phyloP scores from a whole-genome alignment of 2,113 vertebrate genomes.

The Larimichthys polyactis region DNA sequence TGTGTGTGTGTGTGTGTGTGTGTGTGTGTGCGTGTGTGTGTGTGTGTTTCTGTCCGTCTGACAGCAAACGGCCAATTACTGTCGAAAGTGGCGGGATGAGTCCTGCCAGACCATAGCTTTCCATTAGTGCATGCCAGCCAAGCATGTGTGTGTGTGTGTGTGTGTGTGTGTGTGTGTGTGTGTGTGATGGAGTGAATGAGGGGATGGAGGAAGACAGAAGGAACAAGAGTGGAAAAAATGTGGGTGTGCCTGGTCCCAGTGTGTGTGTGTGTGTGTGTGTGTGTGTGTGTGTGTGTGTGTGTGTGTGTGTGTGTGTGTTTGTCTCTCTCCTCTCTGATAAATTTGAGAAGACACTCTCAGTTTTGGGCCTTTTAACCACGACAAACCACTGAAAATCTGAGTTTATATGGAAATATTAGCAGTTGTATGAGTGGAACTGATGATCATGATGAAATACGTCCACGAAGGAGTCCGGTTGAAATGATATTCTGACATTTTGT shows the following conservation, averaged over 20 bases:
- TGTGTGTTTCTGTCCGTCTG: slow-evolving; percentile 67
- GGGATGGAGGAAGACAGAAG: slow-evolving; percentile 62
- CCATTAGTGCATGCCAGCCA: slow-evolving; percentile 74
- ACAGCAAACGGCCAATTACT: slow-evolving; percentile 81
- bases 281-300: too few species aligned
- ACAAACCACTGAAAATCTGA: neutral
- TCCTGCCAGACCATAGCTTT: slow-evolving; percentile 78
- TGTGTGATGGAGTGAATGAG: slow-evolving; percentile 48
- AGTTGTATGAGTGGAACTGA: neutral
- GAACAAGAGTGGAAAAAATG: slow-evolving; percentile 60
- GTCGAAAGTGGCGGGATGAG: slow-evolving; percentile 77
- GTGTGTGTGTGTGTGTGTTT: slow-evolving; percentile 13
- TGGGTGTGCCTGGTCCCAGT: slow-evolving; percentile 33
- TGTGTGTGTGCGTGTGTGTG: slow-evolving; percentile 17
- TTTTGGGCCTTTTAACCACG: slow-evolving; percentile 11
- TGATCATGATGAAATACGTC: neutral
- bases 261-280: slow-evolving; percentile 21
- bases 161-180: slow-evolving; percentile 38
- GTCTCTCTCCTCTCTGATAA: slow-evolving; percentile 34
- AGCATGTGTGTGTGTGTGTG: slow-evolving; percentile 55
- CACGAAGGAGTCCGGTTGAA: neutral
- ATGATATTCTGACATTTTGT: neutral
- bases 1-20: too few species aligned
- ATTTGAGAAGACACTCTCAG: slow-evolving; percentile 17
- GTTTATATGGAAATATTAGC: too few species aligned